Base-by-base conservation (phyloP, 64 coral and sea anemone species). In the Platygyra sinensis region DNA sequence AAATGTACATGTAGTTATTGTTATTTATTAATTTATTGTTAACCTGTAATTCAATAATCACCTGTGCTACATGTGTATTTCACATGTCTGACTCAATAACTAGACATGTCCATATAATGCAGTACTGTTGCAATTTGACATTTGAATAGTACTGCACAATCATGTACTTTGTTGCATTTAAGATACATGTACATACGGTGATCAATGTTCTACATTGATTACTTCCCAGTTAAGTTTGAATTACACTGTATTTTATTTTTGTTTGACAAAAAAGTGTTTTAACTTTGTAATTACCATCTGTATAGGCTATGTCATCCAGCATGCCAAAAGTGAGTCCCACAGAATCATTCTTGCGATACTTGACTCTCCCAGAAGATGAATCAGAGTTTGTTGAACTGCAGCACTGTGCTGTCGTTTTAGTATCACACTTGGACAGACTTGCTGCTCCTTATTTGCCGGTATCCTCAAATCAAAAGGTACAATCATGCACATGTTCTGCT, bases 391-490 rank as follows among this genome's bases (percentile, higher is more conserved):
- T 98, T 13, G 93, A 94, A 25, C 76, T 98, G 46, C 96, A 98
- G 61, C 94, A 98, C 72, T 84, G 82, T 89, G 94, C 93, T 74
- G 96, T 98, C 9, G 90, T 95, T 16, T 79, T 98, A 29, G 79
- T 98, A 16, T 98, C 96, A 36, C 94, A 98, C 71, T 87, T 98
- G 73, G 96, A 98, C 62, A 86, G 96, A 74, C 50, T 98, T 17
- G 90, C 96, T 76, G 91, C 84, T 28, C 90, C 93, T 61, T 93
- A 98, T 76, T 82, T 50, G 69, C 96, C 91, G 73, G 86, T 88
- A 31, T 92, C 90, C 29, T 93, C 93, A 64, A 92, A 94, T 78
- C 87, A 94, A 86, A 95, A 91, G 93, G 96, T 98, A 92, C 42
- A 46, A 46, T 46, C 42, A 46, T 46, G 5, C 42, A 46, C 42